Percentiles rank a stretch among this genome's conserved stretches.
Conservation (phyloP, 2,113 vertebrate species). For the Aythya baeri region DNA sequence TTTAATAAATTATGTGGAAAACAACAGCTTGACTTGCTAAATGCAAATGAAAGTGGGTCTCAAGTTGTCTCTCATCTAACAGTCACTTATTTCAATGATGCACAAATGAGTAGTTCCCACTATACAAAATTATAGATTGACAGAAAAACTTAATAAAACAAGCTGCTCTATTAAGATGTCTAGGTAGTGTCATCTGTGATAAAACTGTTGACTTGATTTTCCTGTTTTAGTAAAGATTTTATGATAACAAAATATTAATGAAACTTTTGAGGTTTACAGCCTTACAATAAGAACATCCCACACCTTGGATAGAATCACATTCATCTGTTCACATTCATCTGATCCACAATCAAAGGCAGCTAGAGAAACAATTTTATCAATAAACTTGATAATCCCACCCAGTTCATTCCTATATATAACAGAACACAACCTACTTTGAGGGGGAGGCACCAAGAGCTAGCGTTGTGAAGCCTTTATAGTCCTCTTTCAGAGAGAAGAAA, state of each 20-base stretch:
- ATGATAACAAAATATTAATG: not conserved
- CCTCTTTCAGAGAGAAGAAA: not conserved
- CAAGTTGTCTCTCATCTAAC: constrained; percentile 54
- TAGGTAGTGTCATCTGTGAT: not conserved
- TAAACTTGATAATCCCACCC: not conserved
- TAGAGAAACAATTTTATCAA: not conserved
- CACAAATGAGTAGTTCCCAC: constrained; percentile 28
- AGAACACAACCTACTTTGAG: not conserved
- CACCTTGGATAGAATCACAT: not conserved
- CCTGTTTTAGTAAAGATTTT: not conserved
- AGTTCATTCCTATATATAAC: not conserved
- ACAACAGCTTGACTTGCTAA: constrained; percentile 42
- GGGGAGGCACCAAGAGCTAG: rapidly evolving
- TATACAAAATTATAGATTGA: constrained; percentile 24
- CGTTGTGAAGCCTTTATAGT: not conserved
- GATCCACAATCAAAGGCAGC: not conserved
- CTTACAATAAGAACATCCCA: not conserved
- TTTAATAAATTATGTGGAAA: constrained; percentile 42
- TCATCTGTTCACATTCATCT: not conserved
- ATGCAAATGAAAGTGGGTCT: constrained; percentile 54
- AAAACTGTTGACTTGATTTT: not conserved
- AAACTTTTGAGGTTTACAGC: not conserved
- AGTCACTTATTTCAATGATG: constrained; percentile 43
- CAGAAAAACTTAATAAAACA: constrained; percentile 42
- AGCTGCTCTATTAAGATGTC: not conserved